Evolutionary conservation across 30 jellyfish, hydroid and myxozoan genomes (phyloP), one percentile per base, ranked within the genome.

Genomic region (Chrysaora quinquecirrha): DNA sequence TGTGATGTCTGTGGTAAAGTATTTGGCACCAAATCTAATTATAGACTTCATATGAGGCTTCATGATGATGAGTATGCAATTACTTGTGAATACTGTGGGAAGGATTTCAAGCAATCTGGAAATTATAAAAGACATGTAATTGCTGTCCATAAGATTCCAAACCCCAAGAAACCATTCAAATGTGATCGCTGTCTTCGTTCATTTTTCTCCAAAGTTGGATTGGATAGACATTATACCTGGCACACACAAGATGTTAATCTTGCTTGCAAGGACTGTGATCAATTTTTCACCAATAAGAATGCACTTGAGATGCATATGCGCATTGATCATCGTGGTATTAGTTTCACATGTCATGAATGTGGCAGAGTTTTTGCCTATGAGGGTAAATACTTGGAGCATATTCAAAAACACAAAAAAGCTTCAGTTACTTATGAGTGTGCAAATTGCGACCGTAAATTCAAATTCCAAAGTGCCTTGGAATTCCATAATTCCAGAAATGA

Each of bases 161-260:
- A 34, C 27, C 20, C 30, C 25, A 43, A 70, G 63, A 48, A 48
- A 22, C 20, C 21, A 30, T 43, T 33, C 46, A 24, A 70, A 4
- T 70, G 82, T 43, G 82, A 70, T 43, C 18, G 50, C 34, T 70
- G 82, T 22, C n/a, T 30, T 6, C 65, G 63, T 20, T 18, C 35
- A 6, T 70, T 70, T 30, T 70, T 18, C 47, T 22, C 68, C 47
- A 31, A 70, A 27, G 66, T 22, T 1, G 23, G 23, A 22, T 47
- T 34, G 1, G 82, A 70, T 16, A 38, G 25, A 24, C 82, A 70
- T 70, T 52, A 52, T 19, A 12, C 27, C 12, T 2, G 6, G 12
- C 68, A 52, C 29, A 52, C 9, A 3, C 6, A 52, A 19, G 25
- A 9, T 2, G 2, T 3, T 7, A 52, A 7, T 52, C 29, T 52